Evolutionary conservation across 2,888 invertebrate genomes (phyloP).

Genomic region (Dolomedes plantarius): DNA sequence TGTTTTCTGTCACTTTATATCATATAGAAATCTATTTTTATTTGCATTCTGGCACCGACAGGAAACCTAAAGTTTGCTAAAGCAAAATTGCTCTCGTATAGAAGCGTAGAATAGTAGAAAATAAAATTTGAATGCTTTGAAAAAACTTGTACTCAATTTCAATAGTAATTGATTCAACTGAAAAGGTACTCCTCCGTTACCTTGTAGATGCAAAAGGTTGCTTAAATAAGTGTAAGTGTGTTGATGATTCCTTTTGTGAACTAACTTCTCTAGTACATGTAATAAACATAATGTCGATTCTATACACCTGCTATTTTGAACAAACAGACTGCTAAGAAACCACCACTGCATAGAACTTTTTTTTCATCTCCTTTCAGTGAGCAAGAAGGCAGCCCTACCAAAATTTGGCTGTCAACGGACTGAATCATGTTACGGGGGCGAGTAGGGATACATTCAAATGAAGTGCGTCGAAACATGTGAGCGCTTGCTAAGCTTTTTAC

Average conservation of each 20-base stretch:
- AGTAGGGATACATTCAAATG: slow-evolving; percentile 7
- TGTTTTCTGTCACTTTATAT: background rate
- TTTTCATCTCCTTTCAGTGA: background rate
- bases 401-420: background rate
- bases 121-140: background rate
- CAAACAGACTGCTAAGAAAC: background rate
- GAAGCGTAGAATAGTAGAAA: background rate
- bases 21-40: slow-evolving; percentile 12
- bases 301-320: slow-evolving; percentile 5
- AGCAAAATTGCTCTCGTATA: slow-evolving; percentile 3
- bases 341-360: slow-evolving; percentile 10
- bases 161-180: background rate
- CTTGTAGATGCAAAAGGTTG: background rate
- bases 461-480: slow-evolving; percentile 8
- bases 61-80: slow-evolving; percentile 1
- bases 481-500: background rate
- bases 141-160: background rate
- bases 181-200: background rate
- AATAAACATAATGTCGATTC: background rate
- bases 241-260: background rate
- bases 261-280: background rate
- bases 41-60: background rate
- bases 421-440: background rate
- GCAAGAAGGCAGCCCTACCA: background rate
- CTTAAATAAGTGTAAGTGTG: background rate